Evolutionary conservation across 1,140 invertebrate genomes (phyloP).

Genomic region (Cyclargus thomasi): DNA sequence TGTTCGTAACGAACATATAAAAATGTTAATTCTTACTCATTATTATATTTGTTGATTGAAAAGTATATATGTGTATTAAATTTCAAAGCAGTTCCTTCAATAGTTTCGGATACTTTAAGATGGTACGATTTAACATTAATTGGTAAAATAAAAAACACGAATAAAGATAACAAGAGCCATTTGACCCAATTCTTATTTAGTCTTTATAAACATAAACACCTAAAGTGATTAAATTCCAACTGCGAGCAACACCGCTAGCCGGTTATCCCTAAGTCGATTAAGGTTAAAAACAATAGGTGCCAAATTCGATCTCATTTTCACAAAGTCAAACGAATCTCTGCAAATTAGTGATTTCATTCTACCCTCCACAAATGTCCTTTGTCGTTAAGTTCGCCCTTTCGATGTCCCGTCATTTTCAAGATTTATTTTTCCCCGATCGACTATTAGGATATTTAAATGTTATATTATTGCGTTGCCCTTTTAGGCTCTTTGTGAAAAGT

Average conservation of each 20-base stretch:
- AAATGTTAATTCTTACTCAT: too few relatives aligned
- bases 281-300: not conserved
- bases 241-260: not conserved
- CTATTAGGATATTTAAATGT: not conserved
- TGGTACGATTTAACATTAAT: too few relatives aligned
- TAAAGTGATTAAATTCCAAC: not conserved
- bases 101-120: too few relatives aligned
- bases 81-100: too few relatives aligned
- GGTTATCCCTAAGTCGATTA: not conserved
- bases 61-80: too few relatives aligned
- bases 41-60: too few relatives aligned
- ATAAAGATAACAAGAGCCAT: too few relatives aligned
- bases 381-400: not conserved
- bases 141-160: too few relatives aligned
- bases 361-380: not conserved
- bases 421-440: constrained; percentile 3
- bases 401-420: not conserved
- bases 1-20: too few relatives aligned
- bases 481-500: not conserved
- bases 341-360: constrained; percentile 9
- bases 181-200: not conserved
- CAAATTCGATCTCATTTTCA: constrained; percentile 7
- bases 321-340: not conserved
- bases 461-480: not conserved
- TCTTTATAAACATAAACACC: not conserved